phyloP scores from a whole-genome alignment of 1,140 invertebrate species.

The Aphaenogaster ashmeadi region DNA sequence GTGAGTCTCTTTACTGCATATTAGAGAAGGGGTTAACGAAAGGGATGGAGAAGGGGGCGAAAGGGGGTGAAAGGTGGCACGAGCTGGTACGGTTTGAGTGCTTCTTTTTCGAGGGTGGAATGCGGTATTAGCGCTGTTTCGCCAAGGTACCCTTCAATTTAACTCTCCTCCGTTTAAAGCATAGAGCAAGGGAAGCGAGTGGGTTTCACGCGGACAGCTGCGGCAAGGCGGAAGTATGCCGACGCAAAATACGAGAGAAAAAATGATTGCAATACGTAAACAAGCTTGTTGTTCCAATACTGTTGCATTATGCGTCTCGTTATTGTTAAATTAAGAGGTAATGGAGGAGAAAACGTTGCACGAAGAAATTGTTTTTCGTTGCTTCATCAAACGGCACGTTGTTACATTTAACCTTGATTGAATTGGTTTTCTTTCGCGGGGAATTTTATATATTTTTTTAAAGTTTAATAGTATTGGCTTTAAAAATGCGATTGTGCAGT shows the following conservation, averaged over 20 bases:
- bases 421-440: not conserved
- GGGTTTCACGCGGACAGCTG: not conserved
- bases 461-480: not conserved
- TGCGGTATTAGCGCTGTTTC: slow-evolving; percentile 76
- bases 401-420: slow-evolving; percentile 25
- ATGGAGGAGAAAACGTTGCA: slow-evolving; percentile 11
- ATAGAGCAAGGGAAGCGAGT: not conserved
- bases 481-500: not conserved
- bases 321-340: slow-evolving; percentile 61
- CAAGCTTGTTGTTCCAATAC: slow-evolving; percentile 56
- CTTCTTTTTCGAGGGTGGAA: slow-evolving; percentile 74
- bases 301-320: slow-evolving; percentile 51
- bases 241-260: slow-evolving; percentile 23
- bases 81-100: slow-evolving; percentile 70
- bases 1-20: slow-evolving; percentile 74
- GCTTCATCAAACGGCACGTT: slow-evolving; percentile 28
- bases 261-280: slow-evolving; percentile 56
- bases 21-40: slow-evolving; percentile 62
- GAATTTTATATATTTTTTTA: not conserved
- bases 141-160: slow-evolving; percentile 71
- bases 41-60: not conserved
- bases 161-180: slow-evolving; percentile 69
- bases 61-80: slow-evolving; percentile 69
- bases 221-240: slow-evolving; percentile 30
- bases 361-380: slow-evolving; percentile 38